These are phyloP conservation scores for Clarias fuscus DNA, from an alignment of 2,797 vertebrate species.

Conservation along the genomic window DNA sequence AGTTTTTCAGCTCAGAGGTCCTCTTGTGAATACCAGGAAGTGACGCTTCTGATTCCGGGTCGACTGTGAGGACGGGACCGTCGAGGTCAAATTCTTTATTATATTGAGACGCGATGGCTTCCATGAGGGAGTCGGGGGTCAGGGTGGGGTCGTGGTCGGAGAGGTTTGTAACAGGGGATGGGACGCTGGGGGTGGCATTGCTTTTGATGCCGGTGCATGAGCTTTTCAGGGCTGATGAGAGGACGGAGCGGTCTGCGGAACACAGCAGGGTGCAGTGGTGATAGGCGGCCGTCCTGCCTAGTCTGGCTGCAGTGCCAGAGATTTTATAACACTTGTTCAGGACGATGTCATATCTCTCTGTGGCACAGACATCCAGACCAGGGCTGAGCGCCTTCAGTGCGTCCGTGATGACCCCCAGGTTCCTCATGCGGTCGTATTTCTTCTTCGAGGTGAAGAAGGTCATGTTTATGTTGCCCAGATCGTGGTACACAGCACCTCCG, in stretches of 20 bases:
- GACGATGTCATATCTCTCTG: constrained; percentile 85
- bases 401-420: constrained; percentile 82
- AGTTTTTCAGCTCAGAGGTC: constrained; percentile 77
- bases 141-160: constrained; percentile 81
- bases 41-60: constrained; percentile 77
- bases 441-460: constrained; percentile 90
- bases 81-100: constrained; percentile 71
- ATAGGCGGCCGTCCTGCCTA: constrained; percentile 86
- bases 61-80: constrained; percentile 65
- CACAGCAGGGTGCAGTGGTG: constrained; percentile 94
- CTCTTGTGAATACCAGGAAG: constrained; percentile 79
- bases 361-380: constrained; percentile 78
- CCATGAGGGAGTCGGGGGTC: constrained; percentile 76
- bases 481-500: constrained; percentile 92
- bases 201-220: constrained; percentile 81
- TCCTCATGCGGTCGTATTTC: constrained; percentile 83
- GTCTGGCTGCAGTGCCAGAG: constrained; percentile 90
- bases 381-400: constrained; percentile 79
- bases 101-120: constrained; percentile 80
- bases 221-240: constrained; percentile 79
- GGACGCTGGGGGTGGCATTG: constrained; percentile 89
- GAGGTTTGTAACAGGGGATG: constrained; percentile 84
- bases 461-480: constrained; percentile 92
- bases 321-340: constrained; percentile 85
- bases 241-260: constrained; percentile 71